Evolutionary conservation across 2,113 vertebrate species (phyloP).

Genomic region (Sminthopsis crassicaudata): DNA sequence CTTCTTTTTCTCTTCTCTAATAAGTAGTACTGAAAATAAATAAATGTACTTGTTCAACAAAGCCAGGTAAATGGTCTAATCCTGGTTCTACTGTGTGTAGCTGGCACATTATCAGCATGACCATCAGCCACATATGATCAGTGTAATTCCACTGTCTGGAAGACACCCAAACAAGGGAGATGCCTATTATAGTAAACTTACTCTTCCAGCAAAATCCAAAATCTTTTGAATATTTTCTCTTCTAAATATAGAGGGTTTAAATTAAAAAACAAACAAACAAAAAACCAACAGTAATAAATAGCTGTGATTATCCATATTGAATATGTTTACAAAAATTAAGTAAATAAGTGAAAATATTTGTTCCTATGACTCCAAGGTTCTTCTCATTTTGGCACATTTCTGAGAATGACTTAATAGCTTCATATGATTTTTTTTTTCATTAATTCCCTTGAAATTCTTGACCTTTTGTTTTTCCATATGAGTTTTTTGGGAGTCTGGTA

Average conservation of each 20-base stretch:
- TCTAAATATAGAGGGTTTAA: constrained; percentile 25
- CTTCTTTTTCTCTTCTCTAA: background rate
- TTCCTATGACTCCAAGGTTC: background rate
- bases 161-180: background rate
- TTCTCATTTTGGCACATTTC: background rate
- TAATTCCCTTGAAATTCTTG: too few relatives aligned
- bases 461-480: too few relatives aligned
- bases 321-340: constrained; percentile 9
- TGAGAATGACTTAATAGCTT: background rate
- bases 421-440: too few relatives aligned
- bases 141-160: background rate
- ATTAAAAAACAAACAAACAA: constrained; percentile 16
- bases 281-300: constrained; percentile 3
- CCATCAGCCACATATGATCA: background rate
- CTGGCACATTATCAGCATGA: background rate
- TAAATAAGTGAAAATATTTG: constrained; percentile 6
- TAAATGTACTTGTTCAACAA: background rate
- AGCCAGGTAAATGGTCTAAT: background rate
- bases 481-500: too few relatives aligned
- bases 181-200: rapidly evolving
- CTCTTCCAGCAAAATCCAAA: background rate
- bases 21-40: background rate
- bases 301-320: constrained; percentile 1
- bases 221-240: constrained; percentile 4
- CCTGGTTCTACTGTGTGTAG: background rate